Conservation (phyloP, 2,797 vertebrate species). For the Emys orbicularis region DNA sequence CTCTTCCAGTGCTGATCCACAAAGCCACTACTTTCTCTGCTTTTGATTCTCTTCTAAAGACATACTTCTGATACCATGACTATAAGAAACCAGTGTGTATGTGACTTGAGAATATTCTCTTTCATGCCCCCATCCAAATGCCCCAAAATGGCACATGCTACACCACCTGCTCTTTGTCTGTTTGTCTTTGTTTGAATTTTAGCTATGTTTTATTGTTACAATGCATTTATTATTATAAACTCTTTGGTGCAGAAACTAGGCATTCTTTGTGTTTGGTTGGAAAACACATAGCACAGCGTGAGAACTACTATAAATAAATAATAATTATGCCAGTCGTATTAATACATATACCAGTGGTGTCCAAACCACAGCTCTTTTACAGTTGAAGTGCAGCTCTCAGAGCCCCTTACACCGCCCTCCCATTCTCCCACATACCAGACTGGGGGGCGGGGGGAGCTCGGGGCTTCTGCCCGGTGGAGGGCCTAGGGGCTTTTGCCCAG, state of each 20-base stretch:
- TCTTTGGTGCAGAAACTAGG: background rate
- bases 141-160: background rate
- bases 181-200: background rate
- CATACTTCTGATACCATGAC: background rate
- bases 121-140: background rate
- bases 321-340: background rate
- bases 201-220: background rate
- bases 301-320: background rate
- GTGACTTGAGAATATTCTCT: background rate
- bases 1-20: background rate
- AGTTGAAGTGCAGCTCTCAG: no score
- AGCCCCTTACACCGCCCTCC: no score
- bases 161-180: background rate
- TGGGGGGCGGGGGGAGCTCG: no score
- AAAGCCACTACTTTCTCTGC: background rate
- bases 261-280: background rate
- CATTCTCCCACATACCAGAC: no score
- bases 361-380: no score
- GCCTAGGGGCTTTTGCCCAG: no score
- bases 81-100: background rate
- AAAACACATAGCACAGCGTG: background rate
- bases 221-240: background rate
- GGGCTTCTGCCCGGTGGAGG: no score
- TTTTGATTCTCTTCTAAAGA: background rate
- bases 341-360: background rate